These are phyloP conservation scores for Julus scandinavius DNA, from an alignment of 2,888 invertebrate genomes.

Conservation along the genomic window DNA sequence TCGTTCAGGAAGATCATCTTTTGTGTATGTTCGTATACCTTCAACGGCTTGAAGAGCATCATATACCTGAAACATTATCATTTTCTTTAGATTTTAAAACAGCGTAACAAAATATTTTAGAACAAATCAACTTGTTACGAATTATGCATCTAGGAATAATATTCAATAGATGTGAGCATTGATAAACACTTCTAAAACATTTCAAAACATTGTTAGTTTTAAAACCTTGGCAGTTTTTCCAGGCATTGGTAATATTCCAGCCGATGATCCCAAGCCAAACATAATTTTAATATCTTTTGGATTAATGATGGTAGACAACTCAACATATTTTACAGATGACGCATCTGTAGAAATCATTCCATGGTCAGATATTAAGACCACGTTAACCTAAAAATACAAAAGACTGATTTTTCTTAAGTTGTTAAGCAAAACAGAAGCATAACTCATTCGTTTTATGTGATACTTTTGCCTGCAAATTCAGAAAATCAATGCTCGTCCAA, in stretches of 20 bases:
- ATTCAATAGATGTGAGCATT: neutral
- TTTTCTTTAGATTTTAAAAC: neutral
- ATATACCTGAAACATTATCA: neutral
- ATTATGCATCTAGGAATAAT: neutral
- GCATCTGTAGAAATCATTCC: constrained; percentile 64
- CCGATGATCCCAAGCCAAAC: constrained; percentile 62
- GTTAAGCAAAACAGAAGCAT: neutral
- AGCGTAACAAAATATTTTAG: too few species aligned
- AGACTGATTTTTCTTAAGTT: neutral
- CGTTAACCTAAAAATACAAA: constrained; percentile 49
- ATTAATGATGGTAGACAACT: constrained; percentile 62
- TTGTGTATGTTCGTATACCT: constrained; percentile 61
- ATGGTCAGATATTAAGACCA: constrained; percentile 59
- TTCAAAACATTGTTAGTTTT: neutral
- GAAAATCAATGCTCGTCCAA: neutral
- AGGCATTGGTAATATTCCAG: constrained; percentile 62
- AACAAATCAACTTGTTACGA: too few species aligned
- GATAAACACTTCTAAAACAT: too few species aligned
- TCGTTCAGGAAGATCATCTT: constrained; percentile 63
- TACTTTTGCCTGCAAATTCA: constrained; percentile 33
- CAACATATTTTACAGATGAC: constrained; percentile 60
- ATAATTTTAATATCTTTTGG: constrained; percentile 61
- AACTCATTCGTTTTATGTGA: neutral
- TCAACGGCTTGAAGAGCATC: neutral
- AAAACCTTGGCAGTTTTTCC: constrained; percentile 57